Base-by-base conservation (phyloP, 2,113 vertebrate species). In the Heterotis niloticus region DNA sequence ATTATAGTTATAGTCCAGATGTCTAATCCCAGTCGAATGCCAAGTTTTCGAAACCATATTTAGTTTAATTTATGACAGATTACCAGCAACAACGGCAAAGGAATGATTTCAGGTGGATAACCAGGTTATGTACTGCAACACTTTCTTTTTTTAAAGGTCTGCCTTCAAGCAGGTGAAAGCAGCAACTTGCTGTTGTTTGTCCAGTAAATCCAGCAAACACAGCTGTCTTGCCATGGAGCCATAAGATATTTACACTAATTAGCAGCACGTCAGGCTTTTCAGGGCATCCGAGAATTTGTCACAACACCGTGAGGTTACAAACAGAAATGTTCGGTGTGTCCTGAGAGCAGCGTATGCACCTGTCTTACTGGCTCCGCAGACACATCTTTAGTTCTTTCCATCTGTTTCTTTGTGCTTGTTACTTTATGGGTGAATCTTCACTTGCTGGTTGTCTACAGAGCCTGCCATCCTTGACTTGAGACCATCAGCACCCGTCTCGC, bases 181-280 rank as follows among this genome's bases (percentile, higher is more conserved):
- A 75, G 85, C 83, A 77, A 75, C 80, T 85, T 79, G 75, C 81
- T 79, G 77, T 85, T 79, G 86, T 85, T 52, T 77, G 82, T 81
- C 79, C 77, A 84, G 85, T 89, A 83, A 87, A 85, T 81, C 81
- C 69, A 80, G 29, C 83, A 87, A 83, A 85, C 73, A 79, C 83
- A 86, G 72, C 82, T 75, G 26, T 76, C 87, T 85, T 83, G 78
- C 81, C 73, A 81, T 44, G 80, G 83, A 74, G 20, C 78, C 66
- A 71, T 72, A 34, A 80, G 86, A 85, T 77, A 85, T 84, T 86
- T 83, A 71, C 88, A 87, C 84, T 88, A 86, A 88, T 89, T 86
- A 90, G 83, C 81, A 81, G 82, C 84, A 86, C 86, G 86, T 90
- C 88, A 87, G 57, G 84, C 79, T 75, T 67, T 67, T 83, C 85